Percentiles rank a stretch among this genome's conserved stretches.
phyloP scores from a whole-genome alignment of 2,888 invertebrate genomes.

The Cheilosia vernalis region DNA sequence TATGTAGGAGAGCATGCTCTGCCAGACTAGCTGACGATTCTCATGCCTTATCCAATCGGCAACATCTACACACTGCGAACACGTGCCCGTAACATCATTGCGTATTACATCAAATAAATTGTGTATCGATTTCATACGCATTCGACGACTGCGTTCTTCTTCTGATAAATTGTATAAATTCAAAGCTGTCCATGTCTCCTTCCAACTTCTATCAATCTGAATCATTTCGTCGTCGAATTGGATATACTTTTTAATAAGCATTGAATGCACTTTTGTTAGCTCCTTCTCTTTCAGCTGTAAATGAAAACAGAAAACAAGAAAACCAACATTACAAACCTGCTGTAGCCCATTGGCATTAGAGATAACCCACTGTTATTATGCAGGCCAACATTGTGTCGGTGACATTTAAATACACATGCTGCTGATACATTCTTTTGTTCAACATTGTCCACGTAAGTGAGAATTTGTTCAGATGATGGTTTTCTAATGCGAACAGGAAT shows the following conservation, averaged over 20 bases:
- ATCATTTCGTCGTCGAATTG: slow-evolving; percentile 87
- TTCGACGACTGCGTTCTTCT: slow-evolving; percentile 81
- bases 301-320: background rate
- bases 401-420: slow-evolving; percentile 84
- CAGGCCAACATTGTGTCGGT: slow-evolving; percentile 85
- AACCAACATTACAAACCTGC: background rate
- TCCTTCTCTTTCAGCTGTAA: slow-evolving; percentile 81
- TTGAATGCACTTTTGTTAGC: slow-evolving; percentile 80
- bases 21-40: slow-evolving; percentile 82
- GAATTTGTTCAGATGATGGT: slow-evolving; percentile 86
- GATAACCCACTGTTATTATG: slow-evolving; percentile 84
- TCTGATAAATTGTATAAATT: slow-evolving; percentile 82
- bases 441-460: slow-evolving; percentile 88
- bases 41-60: slow-evolving; percentile 81
- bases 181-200: slow-evolving; percentile 83
- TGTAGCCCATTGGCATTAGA: background rate
- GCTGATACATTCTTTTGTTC: slow-evolving; percentile 88
- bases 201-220: slow-evolving; percentile 85
- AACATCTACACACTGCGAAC: slow-evolving; percentile 80
- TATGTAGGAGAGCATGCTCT: slow-evolving; percentile 81
- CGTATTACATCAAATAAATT: slow-evolving; percentile 82
- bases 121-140: slow-evolving; percentile 80
- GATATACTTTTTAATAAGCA: slow-evolving; percentile 84
- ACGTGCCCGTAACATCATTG: slow-evolving; percentile 80
- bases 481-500: slow-evolving; percentile 86